Conservation (phyloP, 2,113 vertebrate species). For the Apus apus region DNA sequence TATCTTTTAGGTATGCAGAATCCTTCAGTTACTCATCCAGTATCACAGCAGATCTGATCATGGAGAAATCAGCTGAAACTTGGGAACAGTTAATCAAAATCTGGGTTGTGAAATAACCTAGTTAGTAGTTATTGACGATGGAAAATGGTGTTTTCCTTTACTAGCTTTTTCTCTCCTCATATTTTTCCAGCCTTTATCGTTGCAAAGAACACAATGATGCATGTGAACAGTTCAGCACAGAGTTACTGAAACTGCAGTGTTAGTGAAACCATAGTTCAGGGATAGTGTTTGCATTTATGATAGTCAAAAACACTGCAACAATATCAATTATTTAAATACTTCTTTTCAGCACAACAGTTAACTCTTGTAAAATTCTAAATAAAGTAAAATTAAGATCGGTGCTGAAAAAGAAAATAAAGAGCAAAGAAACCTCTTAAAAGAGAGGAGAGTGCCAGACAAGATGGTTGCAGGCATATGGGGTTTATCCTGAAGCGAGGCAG, state of each 20-base stretch:
- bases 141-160: not conserved
- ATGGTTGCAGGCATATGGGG: accelerated
- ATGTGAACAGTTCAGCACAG: not conserved
- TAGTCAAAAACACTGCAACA: not conserved
- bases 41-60: not conserved
- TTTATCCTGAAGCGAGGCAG: not conserved
- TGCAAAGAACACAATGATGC: not conserved
- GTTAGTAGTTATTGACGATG: not conserved
- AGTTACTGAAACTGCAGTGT: not conserved
- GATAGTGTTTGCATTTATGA: not conserved
- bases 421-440: not conserved
- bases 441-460: not conserved
- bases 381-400: not conserved
- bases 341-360: not conserved
- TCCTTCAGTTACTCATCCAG: not conserved
- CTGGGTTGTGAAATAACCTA: not conserved
- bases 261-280: not conserved
- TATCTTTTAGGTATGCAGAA: not conserved
- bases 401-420: not conserved
- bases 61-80: not conserved
- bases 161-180: not conserved
- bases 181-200: not conserved
- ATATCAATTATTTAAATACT: not conserved
- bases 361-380: not conserved
- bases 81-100: not conserved